A percentile compares a stretch with the other conserved stretches of the same genome.
Conservation (phyloP, 92 coral and sea anemone genomes). For the Ricordea florida region DNA sequence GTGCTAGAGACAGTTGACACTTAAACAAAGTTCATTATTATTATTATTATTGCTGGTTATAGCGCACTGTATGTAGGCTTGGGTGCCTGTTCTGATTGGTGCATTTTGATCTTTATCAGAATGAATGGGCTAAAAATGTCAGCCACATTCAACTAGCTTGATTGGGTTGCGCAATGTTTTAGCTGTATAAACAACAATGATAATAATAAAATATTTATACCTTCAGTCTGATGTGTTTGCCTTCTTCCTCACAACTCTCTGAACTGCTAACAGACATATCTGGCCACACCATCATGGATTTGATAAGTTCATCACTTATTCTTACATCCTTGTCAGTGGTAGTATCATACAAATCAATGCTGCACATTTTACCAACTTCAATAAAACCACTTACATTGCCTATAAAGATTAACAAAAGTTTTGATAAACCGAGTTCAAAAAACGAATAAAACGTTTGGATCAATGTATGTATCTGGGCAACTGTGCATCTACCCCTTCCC, state of each 20-base stretch:
- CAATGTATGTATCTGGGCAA: too few species aligned
- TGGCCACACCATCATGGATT: slow-evolving; percentile 83
- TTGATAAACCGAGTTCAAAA: neutral
- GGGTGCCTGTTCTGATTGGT: too few species aligned
- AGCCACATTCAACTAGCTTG: neutral
- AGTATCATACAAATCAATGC: slow-evolving; percentile 86
- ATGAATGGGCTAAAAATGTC: neutral
- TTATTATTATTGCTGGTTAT: too few species aligned
- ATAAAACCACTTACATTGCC: slow-evolving; percentile 61
- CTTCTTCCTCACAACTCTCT: slow-evolving; percentile 18
- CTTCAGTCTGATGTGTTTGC: slow-evolving; percentile 47
- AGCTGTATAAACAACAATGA: neutral
- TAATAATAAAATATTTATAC: slow-evolving; percentile 22
- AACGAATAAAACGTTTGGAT: too few species aligned
- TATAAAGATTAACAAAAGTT: neutral
- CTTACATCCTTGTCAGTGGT: slow-evolving; percentile 68
- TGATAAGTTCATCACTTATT: slow-evolving; percentile 70
- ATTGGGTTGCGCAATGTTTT: neutral
- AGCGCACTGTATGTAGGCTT: too few species aligned
- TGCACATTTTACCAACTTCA: slow-evolving; percentile 42
- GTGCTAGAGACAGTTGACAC: too few species aligned
- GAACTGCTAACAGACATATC: slow-evolving; percentile 19
- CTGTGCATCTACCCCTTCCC: too few species aligned
- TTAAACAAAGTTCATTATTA: too few species aligned
- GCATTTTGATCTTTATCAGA: neutral